Evolutionary conservation across 2,113 vertebrate genomes (phyloP).

Genomic region (Chlorocebus sabaeus): DNA sequence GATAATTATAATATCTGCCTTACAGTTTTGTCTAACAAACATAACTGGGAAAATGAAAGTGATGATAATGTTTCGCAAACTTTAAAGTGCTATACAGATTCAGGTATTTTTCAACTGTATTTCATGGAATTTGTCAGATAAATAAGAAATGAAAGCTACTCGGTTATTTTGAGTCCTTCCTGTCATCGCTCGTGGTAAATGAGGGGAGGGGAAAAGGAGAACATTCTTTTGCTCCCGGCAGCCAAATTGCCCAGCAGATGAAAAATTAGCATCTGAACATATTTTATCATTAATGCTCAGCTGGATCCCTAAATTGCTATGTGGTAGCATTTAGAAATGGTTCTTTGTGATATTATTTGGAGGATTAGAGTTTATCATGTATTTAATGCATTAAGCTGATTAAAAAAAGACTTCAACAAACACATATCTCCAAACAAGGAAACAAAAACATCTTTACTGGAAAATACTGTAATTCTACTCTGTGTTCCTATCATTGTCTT

Average conservation of each 20-base stretch:
- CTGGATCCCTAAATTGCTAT: neutral
- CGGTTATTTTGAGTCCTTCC: neutral
- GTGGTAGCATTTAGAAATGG: neutral
- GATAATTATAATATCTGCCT: neutral
- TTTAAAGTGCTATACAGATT: neutral
- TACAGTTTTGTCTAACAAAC: neutral
- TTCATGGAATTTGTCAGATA: neutral
- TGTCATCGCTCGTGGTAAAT: neutral
- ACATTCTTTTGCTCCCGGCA: neutral
- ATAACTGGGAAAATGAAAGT: neutral
- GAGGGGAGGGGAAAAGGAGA: neutral
- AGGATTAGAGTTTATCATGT: neutral
- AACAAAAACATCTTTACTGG: neutral
- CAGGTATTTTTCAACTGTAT: neutral
- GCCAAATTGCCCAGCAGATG: neutral
- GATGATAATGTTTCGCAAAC: neutral
- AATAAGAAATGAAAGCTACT: neutral
- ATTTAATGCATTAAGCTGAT: constrained; percentile 25
- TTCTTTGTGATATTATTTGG: neutral
- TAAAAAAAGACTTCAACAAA: neutral
- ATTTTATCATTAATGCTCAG: constrained; percentile 11
- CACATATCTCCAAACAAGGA: neutral
- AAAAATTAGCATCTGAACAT: neutral
- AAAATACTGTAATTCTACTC: neutral
- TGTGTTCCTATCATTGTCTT: neutral